phyloP scores from a whole-genome alignment of 2,888 invertebrate species.

The Argynnis bischoffii region DNA sequence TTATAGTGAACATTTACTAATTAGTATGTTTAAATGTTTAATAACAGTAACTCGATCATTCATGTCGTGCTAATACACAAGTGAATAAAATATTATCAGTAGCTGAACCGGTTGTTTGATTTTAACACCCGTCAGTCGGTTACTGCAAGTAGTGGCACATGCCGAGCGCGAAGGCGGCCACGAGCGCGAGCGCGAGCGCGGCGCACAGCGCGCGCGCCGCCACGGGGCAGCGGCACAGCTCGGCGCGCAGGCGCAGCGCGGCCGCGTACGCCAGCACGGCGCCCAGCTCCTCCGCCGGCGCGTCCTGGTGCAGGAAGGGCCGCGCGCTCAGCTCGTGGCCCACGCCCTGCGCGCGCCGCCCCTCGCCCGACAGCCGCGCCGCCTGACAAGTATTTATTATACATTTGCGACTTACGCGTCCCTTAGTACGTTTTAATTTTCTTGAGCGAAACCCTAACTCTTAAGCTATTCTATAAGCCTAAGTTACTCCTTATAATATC shows the following conservation, averaged over 20 bases:
- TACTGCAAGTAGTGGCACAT: slow-evolving; percentile 86
- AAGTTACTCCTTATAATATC: too few species aligned
- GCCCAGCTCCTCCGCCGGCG: slow-evolving; percentile 88
- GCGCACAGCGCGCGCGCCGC: slow-evolving; percentile 86
- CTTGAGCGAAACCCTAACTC: too few species aligned
- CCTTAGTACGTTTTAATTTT: too few species aligned
- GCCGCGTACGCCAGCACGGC: slow-evolving; percentile 89
- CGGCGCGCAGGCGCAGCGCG: slow-evolving; percentile 88
- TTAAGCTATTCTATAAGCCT: too few species aligned
- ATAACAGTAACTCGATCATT: too few species aligned
- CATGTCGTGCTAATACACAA: too few species aligned
- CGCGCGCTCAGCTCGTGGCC: slow-evolving; percentile 90
- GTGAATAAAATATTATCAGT: too few species aligned
- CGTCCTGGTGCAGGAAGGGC: slow-evolving; percentile 91
- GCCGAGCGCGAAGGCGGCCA: slow-evolving; percentile 85
- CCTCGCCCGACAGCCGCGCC: slow-evolving; percentile 87
- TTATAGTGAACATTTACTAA: too few species aligned
- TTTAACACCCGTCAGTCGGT: background rate
- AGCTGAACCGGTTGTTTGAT: too few species aligned
- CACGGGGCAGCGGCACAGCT: slow-evolving; percentile 88
- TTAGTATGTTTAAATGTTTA: too few species aligned
- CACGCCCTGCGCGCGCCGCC: slow-evolving; percentile 86
- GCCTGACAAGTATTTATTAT: slow-evolving; percentile 75
- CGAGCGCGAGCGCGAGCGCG: slow-evolving; percentile 81
- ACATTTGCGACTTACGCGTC: too few species aligned